Evolutionary conservation across 2,113 vertebrate species (phyloP).

Genomic region (Ellobius talpinus): DNA sequence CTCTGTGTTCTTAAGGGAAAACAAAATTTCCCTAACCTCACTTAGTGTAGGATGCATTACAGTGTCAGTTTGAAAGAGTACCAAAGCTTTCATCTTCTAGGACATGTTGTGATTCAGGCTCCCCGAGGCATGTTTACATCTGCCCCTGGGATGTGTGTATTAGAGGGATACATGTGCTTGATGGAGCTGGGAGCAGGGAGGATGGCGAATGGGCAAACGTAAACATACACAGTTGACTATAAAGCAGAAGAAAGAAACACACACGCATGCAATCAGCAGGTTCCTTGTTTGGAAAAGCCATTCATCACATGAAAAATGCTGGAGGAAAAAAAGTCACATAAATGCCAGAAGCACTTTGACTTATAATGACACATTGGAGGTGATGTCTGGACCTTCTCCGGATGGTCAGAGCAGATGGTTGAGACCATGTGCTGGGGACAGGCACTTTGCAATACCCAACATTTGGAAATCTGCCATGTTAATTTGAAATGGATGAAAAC

Average conservation of each 20-base stretch:
- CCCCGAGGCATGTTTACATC: not conserved
- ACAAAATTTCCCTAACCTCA: not conserved
- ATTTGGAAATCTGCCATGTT: conserved; percentile 21
- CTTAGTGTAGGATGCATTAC: not conserved
- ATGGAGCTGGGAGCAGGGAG: not conserved
- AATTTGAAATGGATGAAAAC: not conserved
- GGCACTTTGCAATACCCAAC: not conserved
- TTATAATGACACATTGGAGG: conserved; percentile 48
- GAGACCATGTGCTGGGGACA: conserved; percentile 45
- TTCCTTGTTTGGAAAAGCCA: conserved; percentile 12
- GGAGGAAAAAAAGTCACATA: conserved; percentile 61
- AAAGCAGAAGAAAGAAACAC: not conserved
- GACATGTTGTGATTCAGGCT: not conserved
- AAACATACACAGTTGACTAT: not conserved
- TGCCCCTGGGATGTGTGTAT: not conserved
- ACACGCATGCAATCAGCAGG: not conserved
- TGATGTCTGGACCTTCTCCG: not conserved
- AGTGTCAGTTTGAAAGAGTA: not conserved
- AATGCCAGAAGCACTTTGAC: conserved; percentile 23
- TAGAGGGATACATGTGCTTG: not conserved
- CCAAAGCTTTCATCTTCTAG: not conserved
- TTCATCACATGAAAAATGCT: conserved; percentile 49
- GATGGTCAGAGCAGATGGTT: conserved; percentile 29
- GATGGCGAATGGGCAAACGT: not conserved
- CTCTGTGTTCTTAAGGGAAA: not conserved